These are phyloP conservation scores for Numenius arquata DNA, from an alignment of 2,113 vertebrate genomes.

Conservation along the genomic window DNA sequence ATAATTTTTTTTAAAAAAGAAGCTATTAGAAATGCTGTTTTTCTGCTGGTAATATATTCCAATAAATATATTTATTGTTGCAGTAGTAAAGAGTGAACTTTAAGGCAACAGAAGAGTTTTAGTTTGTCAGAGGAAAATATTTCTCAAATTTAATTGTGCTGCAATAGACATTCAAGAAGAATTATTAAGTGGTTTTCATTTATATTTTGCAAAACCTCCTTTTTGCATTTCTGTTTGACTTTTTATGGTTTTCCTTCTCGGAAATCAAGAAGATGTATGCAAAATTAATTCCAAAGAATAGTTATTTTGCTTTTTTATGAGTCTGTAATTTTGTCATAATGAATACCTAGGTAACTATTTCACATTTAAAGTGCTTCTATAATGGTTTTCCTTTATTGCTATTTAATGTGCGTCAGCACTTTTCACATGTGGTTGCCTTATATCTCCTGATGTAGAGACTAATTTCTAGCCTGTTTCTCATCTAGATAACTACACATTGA, in stretches of 20 bases:
- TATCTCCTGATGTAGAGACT: neutral
- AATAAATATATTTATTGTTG: neutral
- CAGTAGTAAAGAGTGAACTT: neutral
- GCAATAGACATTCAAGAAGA: neutral
- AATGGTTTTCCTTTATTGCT: neutral
- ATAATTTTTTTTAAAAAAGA: neutral
- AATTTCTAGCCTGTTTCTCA: neutral
- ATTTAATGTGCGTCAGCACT: neutral
- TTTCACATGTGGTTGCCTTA: neutral
- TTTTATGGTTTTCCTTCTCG: neutral
- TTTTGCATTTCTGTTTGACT: neutral
- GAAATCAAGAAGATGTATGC: neutral
- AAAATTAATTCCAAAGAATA: neutral
- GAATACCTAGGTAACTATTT: neutral
- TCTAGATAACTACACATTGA: neutral
- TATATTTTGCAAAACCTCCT: neutral
- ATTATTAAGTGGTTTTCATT: neutral
- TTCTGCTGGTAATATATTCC: neutral
- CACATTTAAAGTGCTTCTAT: neutral
- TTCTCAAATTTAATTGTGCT: neutral
- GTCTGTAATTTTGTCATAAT: neutral
- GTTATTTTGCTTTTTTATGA: neutral
- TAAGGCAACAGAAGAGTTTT: neutral
- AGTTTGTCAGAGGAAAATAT: neutral
- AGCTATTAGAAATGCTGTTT: neutral